Conservation (phyloP, 2,797 vertebrate genomes). For the Poecile montanus region DNA sequence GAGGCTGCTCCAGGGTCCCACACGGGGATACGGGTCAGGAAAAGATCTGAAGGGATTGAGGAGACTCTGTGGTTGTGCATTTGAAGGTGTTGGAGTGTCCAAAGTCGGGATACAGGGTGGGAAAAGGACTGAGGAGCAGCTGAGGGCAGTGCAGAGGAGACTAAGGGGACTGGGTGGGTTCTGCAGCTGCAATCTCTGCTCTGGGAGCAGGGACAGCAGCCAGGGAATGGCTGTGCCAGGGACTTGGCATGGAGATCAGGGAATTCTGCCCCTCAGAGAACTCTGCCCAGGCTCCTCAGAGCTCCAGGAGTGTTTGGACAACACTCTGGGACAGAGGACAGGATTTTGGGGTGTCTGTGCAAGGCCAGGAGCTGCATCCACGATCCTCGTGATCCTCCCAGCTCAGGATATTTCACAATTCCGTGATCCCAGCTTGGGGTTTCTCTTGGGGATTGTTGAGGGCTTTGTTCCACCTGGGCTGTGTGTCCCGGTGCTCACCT, state of each 20-base stretch:
- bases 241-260: not conserved
- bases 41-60: no score
- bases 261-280: not conserved
- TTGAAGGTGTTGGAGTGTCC: no score
- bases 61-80: no score
- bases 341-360: not conserved
- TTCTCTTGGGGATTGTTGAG: not conserved
- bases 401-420: not conserved
- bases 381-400: not conserved
- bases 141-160: not conserved
- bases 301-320: not conserved
- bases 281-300: not conserved
- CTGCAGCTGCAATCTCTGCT: not conserved
- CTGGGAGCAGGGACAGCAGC: not conserved
- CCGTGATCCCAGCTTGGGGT: rapidly evolving
- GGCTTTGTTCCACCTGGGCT: not conserved
- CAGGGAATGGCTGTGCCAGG: not conserved
- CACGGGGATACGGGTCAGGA: no score
- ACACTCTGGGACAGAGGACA: rapidly evolving
- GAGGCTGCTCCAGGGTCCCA: no score
- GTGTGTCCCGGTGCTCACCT: not conserved
- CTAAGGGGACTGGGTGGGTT: not conserved
- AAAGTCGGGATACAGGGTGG: not conserved
- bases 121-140: no score
- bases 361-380: not conserved